A percentile compares a stretch with the other conserved stretches of the same genome.
phyloP scores from a whole-genome alignment of 2,888 invertebrate genomes.

The Oligia strigilis region DNA sequence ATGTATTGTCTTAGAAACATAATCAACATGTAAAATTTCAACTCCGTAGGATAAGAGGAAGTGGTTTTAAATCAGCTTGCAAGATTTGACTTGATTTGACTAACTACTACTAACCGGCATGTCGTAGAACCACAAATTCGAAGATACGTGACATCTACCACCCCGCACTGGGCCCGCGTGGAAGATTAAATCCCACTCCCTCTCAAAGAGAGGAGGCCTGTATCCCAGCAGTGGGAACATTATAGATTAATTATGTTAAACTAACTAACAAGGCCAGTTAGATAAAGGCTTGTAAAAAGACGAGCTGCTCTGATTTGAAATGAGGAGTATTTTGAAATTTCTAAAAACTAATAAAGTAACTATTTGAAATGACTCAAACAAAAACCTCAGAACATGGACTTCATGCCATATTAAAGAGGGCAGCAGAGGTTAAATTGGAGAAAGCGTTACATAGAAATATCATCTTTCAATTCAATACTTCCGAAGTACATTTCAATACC shows the following conservation, averaged over 20 bases:
- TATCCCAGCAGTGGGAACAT: too few relatives aligned
- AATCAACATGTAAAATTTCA: too few relatives aligned
- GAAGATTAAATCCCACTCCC: too few relatives aligned
- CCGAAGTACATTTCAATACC: neutral
- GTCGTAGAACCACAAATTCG: too few relatives aligned
- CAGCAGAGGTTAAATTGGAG: constrained; percentile 12
- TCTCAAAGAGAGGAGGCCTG: too few relatives aligned
- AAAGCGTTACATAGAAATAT: constrained; percentile 24
- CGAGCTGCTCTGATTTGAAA: neutral
- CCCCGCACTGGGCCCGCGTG: too few relatives aligned
- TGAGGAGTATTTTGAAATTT: neutral
- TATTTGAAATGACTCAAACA: neutral
- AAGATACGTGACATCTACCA: too few relatives aligned
- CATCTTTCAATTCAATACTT: constrained; percentile 2
- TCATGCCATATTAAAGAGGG: constrained; percentile 7
- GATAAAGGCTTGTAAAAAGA: neutral
- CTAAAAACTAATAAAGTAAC: neutral
- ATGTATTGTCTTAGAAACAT: neutral
- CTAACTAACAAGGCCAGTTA: too few relatives aligned
- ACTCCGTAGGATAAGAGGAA: neutral
- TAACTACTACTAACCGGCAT: too few relatives aligned
- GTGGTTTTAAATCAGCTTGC: neutral
- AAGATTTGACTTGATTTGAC: neutral
- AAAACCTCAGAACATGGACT: neutral
- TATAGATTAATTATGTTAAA: too few relatives aligned